Evolutionary conservation across 2,888 invertebrate species (phyloP).

Genomic region (Himalopsyche kuldschensis): DNA sequence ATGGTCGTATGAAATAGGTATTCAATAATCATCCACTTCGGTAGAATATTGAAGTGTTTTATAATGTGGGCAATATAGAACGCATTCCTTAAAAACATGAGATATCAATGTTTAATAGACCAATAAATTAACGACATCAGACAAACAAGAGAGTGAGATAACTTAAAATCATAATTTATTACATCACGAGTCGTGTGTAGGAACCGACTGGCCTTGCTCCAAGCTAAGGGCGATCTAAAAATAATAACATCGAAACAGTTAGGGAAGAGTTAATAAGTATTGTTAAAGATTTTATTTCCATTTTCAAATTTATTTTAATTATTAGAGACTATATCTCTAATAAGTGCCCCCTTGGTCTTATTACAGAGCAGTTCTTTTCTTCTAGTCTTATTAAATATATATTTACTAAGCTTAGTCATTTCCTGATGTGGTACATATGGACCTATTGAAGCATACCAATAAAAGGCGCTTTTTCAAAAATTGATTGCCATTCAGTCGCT

Average conservation of each 20-base stretch:
- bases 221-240: constrained; percentile 7
- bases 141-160: neutral
- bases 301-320: too few relatives aligned
- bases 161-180: neutral
- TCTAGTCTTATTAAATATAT: too few relatives aligned
- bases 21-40: neutral
- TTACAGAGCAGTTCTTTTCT: too few relatives aligned
- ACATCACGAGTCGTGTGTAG: neutral
- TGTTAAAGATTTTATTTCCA: too few relatives aligned
- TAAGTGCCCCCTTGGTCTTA: too few relatives aligned
- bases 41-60: neutral
- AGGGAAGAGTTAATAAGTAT: too few relatives aligned
- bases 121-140: constrained; percentile 5
- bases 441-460: too few relatives aligned
- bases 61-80: neutral
- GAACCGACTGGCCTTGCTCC: neutral
- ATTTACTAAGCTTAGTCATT: too few relatives aligned
- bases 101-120: neutral
- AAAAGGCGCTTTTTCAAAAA: too few relatives aligned
- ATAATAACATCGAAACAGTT: neutral
- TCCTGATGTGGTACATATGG: too few relatives aligned
- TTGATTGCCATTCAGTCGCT: too few relatives aligned
- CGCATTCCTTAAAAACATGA: neutral
- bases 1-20: neutral
- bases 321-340: too few relatives aligned